Percentiles rank a stretch among this genome's conserved stretches.
These are phyloP conservation scores for Onthophagus sagittarius DNA, from an alignment of 2,888 invertebrate genomes.

Conservation along the genomic window DNA sequence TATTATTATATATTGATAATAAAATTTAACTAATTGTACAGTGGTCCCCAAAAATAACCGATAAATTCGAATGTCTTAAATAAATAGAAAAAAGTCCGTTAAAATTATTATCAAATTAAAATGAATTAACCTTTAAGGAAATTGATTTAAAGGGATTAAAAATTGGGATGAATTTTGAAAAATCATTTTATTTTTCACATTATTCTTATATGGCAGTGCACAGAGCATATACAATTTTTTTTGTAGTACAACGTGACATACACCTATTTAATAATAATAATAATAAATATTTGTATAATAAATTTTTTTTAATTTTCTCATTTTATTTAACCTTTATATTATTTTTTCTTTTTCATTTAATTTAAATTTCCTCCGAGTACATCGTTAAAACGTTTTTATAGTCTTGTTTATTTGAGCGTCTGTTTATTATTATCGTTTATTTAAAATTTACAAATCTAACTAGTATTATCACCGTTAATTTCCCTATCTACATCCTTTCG, in stretches of 20 bases:
- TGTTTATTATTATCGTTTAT: slow-evolving; percentile 22
- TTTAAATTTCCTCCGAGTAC: neutral
- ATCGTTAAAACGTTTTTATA: slow-evolving; percentile 21
- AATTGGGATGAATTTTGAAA: neutral
- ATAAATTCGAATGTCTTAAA: no score
- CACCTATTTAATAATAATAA: slow-evolving; percentile 19
- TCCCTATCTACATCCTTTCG: slow-evolving; percentile 1
- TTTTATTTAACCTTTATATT: slow-evolving; percentile 21
- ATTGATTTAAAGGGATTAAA: neutral
- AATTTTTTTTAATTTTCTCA: slow-evolving; percentile 16
- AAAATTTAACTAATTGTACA: no score
- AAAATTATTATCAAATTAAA: no score
- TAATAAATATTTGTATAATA: slow-evolving; percentile 22
- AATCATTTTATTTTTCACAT: slow-evolving; percentile 16
- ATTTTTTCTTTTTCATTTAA: slow-evolving; percentile 28
- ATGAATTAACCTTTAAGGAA: no score
- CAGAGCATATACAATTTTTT: slow-evolving; percentile 29
- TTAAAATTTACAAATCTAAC: slow-evolving; percentile 7
- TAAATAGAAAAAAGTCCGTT: no score
- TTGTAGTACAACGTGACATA: slow-evolving; percentile 22
- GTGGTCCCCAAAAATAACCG: no score
- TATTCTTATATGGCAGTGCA: slow-evolving; percentile 28
- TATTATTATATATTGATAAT: no score
- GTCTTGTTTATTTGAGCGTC: slow-evolving; percentile 34
- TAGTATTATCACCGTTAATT: slow-evolving; percentile 6